phyloP scores from a whole-genome alignment of 2,113 vertebrate species.

The Telmatochromis bifrenatus region DNA sequence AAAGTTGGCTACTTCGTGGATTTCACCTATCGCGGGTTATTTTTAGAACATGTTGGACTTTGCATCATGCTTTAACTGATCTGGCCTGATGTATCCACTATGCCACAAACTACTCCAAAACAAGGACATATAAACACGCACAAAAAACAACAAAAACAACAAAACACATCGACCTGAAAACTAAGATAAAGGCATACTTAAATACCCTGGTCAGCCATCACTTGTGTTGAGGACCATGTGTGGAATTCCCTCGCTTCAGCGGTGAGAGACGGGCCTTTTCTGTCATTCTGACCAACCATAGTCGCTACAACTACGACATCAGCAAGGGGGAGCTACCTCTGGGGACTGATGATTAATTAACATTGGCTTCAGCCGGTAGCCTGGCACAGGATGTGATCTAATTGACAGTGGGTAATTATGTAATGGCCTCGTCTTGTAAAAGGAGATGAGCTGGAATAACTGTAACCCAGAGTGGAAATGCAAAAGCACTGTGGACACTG shows the following conservation, averaged over 20 bases:
- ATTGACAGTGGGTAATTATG: constrained; percentile 60
- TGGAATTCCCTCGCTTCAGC: constrained; percentile 10
- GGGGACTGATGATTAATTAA: constrained; percentile 61
- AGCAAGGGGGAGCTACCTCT: constrained; percentile 15
- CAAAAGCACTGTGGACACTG: background rate
- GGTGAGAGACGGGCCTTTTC: constrained; percentile 1
- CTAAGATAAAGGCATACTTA: background rate
- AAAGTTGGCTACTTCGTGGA: background rate
- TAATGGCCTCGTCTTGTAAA: constrained; percentile 57
- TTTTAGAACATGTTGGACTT: background rate
- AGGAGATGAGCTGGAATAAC: constrained; percentile 53
- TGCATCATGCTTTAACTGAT: background rate
- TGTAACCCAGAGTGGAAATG: constrained; percentile 28
- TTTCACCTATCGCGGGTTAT: background rate
- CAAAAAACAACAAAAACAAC: background rate
- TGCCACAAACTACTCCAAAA: background rate
- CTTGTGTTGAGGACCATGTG: background rate
- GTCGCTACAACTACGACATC: constrained; percentile 28
- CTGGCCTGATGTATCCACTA: background rate
- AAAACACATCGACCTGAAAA: background rate
- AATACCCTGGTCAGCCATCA: background rate
- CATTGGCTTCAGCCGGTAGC: constrained; percentile 41
- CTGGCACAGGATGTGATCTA: constrained; percentile 54
- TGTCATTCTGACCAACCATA: background rate
- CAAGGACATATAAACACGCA: background rate